Base-by-base conservation (phyloP, 2,113 vertebrate species). In the Probosciger aterrimus region DNA sequence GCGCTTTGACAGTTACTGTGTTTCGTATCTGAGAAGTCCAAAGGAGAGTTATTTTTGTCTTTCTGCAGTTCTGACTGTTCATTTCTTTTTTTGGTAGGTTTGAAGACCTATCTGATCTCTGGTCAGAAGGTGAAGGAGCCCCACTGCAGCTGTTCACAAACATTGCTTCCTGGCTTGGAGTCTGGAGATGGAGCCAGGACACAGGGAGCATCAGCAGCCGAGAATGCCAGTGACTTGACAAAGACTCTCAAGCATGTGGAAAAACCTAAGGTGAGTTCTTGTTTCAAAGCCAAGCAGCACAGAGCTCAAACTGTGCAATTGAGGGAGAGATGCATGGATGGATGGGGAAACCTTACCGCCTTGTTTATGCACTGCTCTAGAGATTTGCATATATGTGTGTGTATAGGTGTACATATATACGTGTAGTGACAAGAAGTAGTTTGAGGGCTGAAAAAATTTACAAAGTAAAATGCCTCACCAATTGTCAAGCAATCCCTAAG, bases 31-130 rank as follows among this genome's bases (percentile, higher is more conserved):
- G 24, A 70, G 63, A 60, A 86, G 47, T 39, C 60, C 47, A 30
- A 30, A 63, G 43, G 16, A 81, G 24, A 7, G 31, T 80, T 60
- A 7, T 24, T 53, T 75, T 49, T 87, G 65, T 35, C 81, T 94
- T 90, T 78, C 33, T 81, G 41, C 22, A 25, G 28, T 93, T 91
- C 95, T 98, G 81, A 98, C 68, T 88, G 53, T 86, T 84, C 39
- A 7, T 27, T 92, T 96, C 86, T 95, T 1, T 74, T 94, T 93
- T 52, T 73, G 95, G 8, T 96, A 99, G 99, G 99, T 92, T 96
- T 99, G 95, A 99, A 99, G 98, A 99, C 99, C 65, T 99, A 98
- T 95, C 98, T 99, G 97, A 99, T 99, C 96, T 99, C 99, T 20
- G 98, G 98, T 82, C 98, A 98, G 96, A 99, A 98, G 97, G 95